Conservation (phyloP, 1,140 invertebrate genomes). For the Paralvinella palmiformis region DNA sequence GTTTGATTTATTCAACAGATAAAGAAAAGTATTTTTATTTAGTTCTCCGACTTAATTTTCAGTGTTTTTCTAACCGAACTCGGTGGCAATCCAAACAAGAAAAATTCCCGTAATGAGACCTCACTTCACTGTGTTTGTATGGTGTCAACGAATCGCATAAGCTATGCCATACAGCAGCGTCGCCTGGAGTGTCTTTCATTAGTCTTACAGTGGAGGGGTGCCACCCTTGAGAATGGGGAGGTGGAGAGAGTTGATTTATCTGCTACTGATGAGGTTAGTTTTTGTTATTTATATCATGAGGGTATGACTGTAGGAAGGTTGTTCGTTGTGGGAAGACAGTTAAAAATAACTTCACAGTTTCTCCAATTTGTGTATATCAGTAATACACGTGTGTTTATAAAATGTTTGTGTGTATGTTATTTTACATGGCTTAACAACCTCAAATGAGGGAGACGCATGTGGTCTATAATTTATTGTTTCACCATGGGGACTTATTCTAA, state of each 20-base stretch:
- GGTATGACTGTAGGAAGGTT: no score
- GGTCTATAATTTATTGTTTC: no score
- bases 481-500: no score
- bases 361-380: no score
- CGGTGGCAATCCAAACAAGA: slow-evolving; percentile 65
- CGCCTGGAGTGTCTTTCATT: slow-evolving; percentile 59
- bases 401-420: no score
- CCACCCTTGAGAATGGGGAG: slow-evolving; percentile 53
- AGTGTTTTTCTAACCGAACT: slow-evolving; percentile 63
- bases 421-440: no score
- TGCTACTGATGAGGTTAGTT: slow-evolving; percentile 58
- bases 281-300: background rate
- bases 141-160: slow-evolving; percentile 26
- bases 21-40: background rate
- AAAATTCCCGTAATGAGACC: slow-evolving; percentile 61
- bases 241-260: slow-evolving; percentile 58
- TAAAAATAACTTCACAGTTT: no score
- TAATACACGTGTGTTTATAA: no score
- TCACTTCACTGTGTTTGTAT: slow-evolving; percentile 61
- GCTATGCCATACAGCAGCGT: slow-evolving; percentile 56
- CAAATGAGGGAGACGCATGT: no score
- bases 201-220: slow-evolving; percentile 61
- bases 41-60: slow-evolving; percentile 26
- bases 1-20: background rate
- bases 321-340: no score